A percentile compares a stretch with the other conserved stretches of the same genome.
Evolutionary conservation across 2,888 invertebrate species (phyloP).

Genomic region (Limenitis camilla): DNA sequence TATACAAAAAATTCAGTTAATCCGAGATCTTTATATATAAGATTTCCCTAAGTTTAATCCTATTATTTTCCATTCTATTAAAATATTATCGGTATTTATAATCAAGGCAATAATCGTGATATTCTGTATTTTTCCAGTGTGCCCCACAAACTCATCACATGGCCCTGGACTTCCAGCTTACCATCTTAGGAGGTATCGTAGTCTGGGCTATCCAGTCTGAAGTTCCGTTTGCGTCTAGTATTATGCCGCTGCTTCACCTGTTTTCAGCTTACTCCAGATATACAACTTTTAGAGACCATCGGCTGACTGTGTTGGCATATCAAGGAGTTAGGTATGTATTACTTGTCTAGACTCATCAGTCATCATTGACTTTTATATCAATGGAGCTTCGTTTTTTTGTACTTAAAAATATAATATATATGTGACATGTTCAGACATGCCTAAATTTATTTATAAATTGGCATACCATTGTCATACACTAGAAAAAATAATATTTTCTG

Average conservation of each 20-base stretch:
- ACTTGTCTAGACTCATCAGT: not conserved
- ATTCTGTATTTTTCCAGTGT: conserved; percentile 68
- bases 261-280: conserved; percentile 78
- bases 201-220: conserved; percentile 76
- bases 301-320: conserved; percentile 77
- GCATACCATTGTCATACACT: too few species aligned
- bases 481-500: too few species aligned
- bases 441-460: too few species aligned
- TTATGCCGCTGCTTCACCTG: conserved; percentile 72
- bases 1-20: too few species aligned
- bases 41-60: too few species aligned
- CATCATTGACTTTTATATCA: not conserved
- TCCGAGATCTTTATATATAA: too few species aligned
- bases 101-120: too few species aligned
- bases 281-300: conserved; percentile 73
- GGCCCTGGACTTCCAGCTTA: conserved; percentile 83
- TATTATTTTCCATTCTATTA: too few species aligned
- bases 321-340: conserved; percentile 78
- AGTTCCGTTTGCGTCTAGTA: conserved; percentile 69
- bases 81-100: too few species aligned
- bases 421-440: too few species aligned
- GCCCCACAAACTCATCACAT: conserved; percentile 84
- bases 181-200: conserved; percentile 77
- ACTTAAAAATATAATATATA: too few species aligned
- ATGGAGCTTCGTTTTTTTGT: too few species aligned